phyloP scores from a whole-genome alignment of 2,888 invertebrate species.

The Lasioglossum vierecki region DNA sequence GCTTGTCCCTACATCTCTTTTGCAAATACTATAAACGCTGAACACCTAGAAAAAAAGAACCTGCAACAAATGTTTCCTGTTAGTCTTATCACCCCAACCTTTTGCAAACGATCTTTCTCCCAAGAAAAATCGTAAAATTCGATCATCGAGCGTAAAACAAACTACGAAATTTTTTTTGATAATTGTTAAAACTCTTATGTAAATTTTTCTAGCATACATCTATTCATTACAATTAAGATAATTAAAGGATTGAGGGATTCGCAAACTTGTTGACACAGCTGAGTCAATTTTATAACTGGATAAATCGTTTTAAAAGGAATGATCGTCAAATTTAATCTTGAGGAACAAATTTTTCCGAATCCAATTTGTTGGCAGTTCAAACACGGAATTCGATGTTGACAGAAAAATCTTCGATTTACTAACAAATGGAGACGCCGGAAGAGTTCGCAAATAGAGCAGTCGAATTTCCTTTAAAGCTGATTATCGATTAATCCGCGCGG shows the following conservation, averaged over 20 bases:
- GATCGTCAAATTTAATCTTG: not conserved
- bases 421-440: not conserved
- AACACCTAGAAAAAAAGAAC: slow-evolving; percentile 40
- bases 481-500: slow-evolving; percentile 11
- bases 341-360: not conserved
- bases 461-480: slow-evolving; percentile 8
- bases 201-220: not conserved
- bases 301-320: not conserved
- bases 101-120: not conserved
- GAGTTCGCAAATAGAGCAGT: not conserved
- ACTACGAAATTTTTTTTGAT: not conserved
- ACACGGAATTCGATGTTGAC: not conserved
- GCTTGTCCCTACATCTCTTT: slow-evolving; percentile 61
- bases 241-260: not conserved
- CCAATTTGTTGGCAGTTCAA: not conserved
- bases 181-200: not conserved
- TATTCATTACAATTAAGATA: not conserved
- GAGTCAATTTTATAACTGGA: not conserved
- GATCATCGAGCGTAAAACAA: not conserved
- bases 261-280: not conserved
- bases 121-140: not conserved
- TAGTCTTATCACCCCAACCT: not conserved
- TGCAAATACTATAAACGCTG: slow-evolving; percentile 26
- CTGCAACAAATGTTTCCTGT: slow-evolving; percentile 4
- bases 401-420: not conserved